Conservation (phyloP, 2,888 invertebrate species). For the Alloplasta piceator region DNA sequence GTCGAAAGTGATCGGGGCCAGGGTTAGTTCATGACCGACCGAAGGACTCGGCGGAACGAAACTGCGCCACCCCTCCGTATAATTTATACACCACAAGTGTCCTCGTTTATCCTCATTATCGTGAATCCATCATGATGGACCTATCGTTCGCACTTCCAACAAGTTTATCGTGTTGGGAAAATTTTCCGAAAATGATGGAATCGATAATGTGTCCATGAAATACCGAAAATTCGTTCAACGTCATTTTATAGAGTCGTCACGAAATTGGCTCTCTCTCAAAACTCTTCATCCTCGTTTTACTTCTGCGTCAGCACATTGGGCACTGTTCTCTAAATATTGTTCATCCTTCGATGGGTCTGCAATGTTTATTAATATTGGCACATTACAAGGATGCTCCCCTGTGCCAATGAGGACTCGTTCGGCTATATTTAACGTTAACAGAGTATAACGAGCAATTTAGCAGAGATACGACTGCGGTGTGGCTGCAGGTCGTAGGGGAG, state of each 20-base stretch:
- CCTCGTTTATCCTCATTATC: slow-evolving; percentile 19
- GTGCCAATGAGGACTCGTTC: neutral
- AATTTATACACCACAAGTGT: slow-evolving; percentile 22
- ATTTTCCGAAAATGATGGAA: neutral
- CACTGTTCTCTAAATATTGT: neutral
- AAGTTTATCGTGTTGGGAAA: neutral
- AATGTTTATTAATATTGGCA: neutral
- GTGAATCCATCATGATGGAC: slow-evolving; percentile 27
- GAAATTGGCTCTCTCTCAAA: neutral
- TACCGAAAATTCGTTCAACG: neutral
- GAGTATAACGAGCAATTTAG: slow-evolving; percentile 20
- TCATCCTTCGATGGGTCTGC: too few species aligned
- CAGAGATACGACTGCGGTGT: slow-evolving; percentile 8
- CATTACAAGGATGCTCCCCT: neutral
- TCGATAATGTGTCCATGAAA: slow-evolving; percentile 3
- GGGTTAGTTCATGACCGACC: slow-evolving; percentile 66
- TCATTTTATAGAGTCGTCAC: neutral
- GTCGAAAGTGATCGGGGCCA: slow-evolving; percentile 65
- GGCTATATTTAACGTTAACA: slow-evolving; percentile 34
- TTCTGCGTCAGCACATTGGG: neutral
- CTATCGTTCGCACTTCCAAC: slow-evolving; percentile 4
- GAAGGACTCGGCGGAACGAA: slow-evolving; percentile 39
- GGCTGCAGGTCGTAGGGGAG: slow-evolving; percentile 50
- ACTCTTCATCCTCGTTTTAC: neutral
- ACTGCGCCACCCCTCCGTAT: slow-evolving; percentile 57